These are phyloP conservation scores for Rhizoglyphus robini DNA, from an alignment of 1,140 invertebrate genomes.

Conservation along the genomic window DNA sequence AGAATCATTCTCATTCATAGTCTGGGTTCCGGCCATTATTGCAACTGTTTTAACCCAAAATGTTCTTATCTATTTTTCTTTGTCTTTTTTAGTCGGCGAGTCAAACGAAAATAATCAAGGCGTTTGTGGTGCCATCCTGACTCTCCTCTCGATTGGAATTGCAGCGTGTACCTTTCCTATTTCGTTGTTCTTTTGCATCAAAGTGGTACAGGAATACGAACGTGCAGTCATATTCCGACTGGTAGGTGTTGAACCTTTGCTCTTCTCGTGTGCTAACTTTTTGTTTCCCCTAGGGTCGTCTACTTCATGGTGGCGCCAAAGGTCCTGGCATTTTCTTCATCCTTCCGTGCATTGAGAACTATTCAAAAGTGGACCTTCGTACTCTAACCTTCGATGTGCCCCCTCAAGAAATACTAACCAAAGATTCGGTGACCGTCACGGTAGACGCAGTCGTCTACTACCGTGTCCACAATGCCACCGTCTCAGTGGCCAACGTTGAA, in stretches of 20 bases:
- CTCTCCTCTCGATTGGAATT: conserved; percentile 25
- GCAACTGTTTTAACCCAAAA: too few relatives aligned
- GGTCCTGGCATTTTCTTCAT: conserved; percentile 42
- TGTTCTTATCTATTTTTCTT: not conserved
- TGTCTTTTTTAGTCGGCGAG: conserved; percentile 17
- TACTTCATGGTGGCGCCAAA: conserved; percentile 27
- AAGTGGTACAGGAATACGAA: conserved; percentile 34
- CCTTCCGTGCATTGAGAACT: conserved; percentile 45
- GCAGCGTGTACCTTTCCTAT: conserved; percentile 28
- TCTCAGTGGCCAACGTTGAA: conserved; percentile 91
- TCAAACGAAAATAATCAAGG: conserved; percentile 24
- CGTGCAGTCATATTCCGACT: conserved; percentile 30
- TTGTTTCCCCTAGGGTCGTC: conserved; percentile 10
- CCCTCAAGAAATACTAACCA: conserved; percentile 40
- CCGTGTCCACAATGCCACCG: conserved; percentile 71
- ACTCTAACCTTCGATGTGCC: conserved; percentile 48
- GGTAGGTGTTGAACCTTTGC: conserved; percentile 18
- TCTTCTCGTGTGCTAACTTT: not conserved
- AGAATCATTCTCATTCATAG: too few relatives aligned
- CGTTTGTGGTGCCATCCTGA: conserved; percentile 28
- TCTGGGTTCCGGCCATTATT: too few relatives aligned
- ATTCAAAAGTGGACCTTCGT: conserved; percentile 42
- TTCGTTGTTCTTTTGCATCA: conserved; percentile 30
- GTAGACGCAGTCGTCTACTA: conserved; percentile 65
- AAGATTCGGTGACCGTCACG: conserved; percentile 75